phyloP scores from a whole-genome alignment of 1,140 invertebrate genomes.

The Reticulitermes speratus region DNA sequence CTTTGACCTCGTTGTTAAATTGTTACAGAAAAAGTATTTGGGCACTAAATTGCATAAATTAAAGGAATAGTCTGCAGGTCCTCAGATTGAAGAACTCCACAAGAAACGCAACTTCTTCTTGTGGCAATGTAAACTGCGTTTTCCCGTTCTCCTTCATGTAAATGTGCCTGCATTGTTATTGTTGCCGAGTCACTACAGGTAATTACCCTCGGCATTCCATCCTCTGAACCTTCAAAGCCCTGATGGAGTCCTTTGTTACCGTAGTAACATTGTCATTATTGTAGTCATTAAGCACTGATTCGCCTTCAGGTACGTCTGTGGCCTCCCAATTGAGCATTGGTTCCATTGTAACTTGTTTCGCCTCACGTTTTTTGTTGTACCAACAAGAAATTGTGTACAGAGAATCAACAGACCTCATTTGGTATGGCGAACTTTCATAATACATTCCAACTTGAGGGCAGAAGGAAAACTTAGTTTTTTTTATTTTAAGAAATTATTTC shows the following conservation, averaged over 20 bases:
- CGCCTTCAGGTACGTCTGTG: not conserved
- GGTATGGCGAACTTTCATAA: no score
- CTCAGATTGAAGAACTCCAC: no score
- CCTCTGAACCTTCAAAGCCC: not conserved
- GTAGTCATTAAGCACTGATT: not conserved
- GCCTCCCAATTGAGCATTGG: not conserved
- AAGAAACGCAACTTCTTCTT: not conserved
- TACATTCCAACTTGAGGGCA: no score
- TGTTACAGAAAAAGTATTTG: no score
- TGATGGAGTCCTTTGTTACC: conserved; percentile 15
- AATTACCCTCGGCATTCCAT: not conserved
- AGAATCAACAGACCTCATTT: no score
- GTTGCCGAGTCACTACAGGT: not conserved
- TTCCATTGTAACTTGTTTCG: not conserved
- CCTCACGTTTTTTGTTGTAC: not conserved
- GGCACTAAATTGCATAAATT: no score
- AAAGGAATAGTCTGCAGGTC: no score
- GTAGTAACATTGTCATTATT: conserved; percentile 1
- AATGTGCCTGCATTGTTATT: not conserved
- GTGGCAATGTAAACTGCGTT: not conserved
- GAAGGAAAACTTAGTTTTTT: no score
- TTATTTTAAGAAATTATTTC: no score
- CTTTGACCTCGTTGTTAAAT: no score
- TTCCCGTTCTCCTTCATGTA: not conserved
- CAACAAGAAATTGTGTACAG: not conserved